Conservation (phyloP, 2,888 invertebrate genomes). For the Spodoptera picta region DNA sequence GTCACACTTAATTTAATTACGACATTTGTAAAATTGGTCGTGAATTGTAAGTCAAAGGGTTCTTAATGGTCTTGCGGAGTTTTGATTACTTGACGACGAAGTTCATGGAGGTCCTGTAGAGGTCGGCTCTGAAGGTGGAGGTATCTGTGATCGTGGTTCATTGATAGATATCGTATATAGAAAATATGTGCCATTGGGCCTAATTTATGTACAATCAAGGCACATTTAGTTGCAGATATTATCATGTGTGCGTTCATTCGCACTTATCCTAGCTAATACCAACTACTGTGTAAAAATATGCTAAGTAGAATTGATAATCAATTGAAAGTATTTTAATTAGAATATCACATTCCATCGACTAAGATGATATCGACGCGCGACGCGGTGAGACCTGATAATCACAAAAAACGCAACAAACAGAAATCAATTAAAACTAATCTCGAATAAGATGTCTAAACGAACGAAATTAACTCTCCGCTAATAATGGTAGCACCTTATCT, state of each 20-base stretch:
- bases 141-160: no score
- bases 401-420: slow-evolving; percentile 57
- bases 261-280: neutral
- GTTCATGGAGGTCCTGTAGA: no score
- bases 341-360: slow-evolving; percentile 50
- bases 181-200: no score
- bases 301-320: slow-evolving; percentile 27
- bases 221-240: no score
- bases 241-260: neutral
- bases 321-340: slow-evolving; percentile 43
- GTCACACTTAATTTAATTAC: slow-evolving; percentile 58
- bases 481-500: slow-evolving; percentile 67
- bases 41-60: slow-evolving; percentile 47
- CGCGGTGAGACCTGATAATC: slow-evolving; percentile 42
- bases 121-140: no score
- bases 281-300: slow-evolving; percentile 2
- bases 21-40: slow-evolving; percentile 43
- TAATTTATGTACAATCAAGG: no score
- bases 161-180: no score
- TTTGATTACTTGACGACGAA: slow-evolving; percentile 31
- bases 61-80: slow-evolving; percentile 34
- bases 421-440: slow-evolving; percentile 59
- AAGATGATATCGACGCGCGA: slow-evolving; percentile 42
- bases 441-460: slow-evolving; percentile 60
- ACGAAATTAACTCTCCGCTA: slow-evolving; percentile 65